Base-by-base conservation (phyloP, 92 coral and sea anemone genomes). In the Diadumene lineata region DNA sequence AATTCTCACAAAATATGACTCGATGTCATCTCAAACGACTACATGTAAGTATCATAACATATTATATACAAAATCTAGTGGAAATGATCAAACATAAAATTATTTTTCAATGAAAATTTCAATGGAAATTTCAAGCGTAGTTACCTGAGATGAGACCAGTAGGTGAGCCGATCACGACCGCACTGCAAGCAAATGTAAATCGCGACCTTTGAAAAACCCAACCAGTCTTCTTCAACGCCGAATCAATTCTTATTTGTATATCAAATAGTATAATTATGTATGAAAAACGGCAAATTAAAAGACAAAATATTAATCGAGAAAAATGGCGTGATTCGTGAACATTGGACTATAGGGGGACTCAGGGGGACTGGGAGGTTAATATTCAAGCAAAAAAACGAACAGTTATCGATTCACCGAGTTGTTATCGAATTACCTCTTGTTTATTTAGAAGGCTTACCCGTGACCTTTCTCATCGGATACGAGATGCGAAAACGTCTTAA, bases 251-350 rank as follows among this genome's bases (percentile, higher is more conserved):
- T 13, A 17, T 8, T 17, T 44, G 9, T 44, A 17, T 44, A 44
- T 8, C 17, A 44, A 44, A 17, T 44, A 44, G 51, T 53, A 38
- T 53, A 53, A 9, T 3, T 3, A 4, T 15, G 58, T 9, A 3
- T 15, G 19, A 53, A 53, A 53, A 53, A 21, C 19, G 58, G 24
- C 21, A 16, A 53, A 53, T 3, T 9, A 2, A 53, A 23, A 21
- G n/a, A 53, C 58, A 53, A 53, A 53, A 53, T 53, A 53, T 9
- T 23, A 53, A 53, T 53, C 58, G 58, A 53, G 10, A 53, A 53
- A 53, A 53, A 23, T 53, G 58, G 58, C 19, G 58, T 53, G 58
- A 53, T 53, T 23, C 21, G 58, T 3, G 58, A 21, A 9, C 21
- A 15, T 6, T 4, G 48, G 48, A 13, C 4, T 21, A 15, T 15